Evolutionary conservation across 2,113 vertebrate genomes (phyloP).

Genomic region (Amphiprion percula): DNA sequence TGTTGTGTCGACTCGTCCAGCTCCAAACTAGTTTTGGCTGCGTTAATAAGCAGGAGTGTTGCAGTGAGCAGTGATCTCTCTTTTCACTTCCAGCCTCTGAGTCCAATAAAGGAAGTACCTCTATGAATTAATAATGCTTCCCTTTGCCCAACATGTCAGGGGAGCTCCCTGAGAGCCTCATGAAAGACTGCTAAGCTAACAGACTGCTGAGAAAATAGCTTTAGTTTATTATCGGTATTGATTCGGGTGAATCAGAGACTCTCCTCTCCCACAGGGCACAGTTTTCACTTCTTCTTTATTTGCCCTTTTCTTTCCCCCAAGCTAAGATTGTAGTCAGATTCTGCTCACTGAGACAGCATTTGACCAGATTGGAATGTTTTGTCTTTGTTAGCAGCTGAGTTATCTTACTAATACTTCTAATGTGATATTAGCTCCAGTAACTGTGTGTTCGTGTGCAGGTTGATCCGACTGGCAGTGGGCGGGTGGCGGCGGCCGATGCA

Average conservation of each 20-base stretch:
- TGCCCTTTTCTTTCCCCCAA: not conserved
- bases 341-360: not conserved
- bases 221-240: slow-evolving; percentile 56
- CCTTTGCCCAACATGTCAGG: slow-evolving; percentile 51
- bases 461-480: slow-evolving; percentile 90
- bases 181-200: slow-evolving; percentile 49
- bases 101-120: slow-evolving; percentile 62
- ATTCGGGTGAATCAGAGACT: slow-evolving; percentile 37
- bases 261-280: not conserved
- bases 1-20: not conserved
- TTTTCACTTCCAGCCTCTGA: slow-evolving; percentile 43
- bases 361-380: no score
- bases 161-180: slow-evolving; percentile 50
- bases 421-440: not conserved
- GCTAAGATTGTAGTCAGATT: not conserved
- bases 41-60: slow-evolving; percentile 6
- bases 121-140: slow-evolving; percentile 83
- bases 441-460: slow-evolving; percentile 83
- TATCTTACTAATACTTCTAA: slow-evolving; percentile 2
- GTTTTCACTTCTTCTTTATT: slow-evolving; percentile 20
- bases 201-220: slow-evolving; percentile 39
- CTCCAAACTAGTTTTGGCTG: not conserved
- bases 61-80: slow-evolving; percentile 35
- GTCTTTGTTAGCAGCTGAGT: not conserved
- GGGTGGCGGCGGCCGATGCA: slow-evolving; percentile 93